Conservation (phyloP, 2,797 vertebrate species). For the Girardinus metallicus region DNA sequence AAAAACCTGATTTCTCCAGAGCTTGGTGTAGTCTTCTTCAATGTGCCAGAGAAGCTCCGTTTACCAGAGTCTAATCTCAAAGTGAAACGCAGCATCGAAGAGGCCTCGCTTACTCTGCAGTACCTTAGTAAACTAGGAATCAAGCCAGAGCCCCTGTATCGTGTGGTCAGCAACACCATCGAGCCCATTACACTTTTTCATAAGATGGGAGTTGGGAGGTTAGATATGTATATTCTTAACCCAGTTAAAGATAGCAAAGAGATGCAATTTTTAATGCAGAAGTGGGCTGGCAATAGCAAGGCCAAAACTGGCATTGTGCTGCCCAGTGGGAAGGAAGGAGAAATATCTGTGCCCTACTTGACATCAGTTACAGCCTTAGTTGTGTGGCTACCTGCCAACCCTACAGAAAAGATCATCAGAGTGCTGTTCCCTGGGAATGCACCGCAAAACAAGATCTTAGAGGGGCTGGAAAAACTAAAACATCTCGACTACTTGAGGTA, state of each 20-base stretch:
- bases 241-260: slow-evolving; percentile 98
- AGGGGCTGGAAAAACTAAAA: slow-evolving; percentile 95
- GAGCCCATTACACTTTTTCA: slow-evolving; percentile 98
- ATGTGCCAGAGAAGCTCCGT: slow-evolving; percentile 94
- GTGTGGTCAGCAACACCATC: slow-evolving; percentile 92
- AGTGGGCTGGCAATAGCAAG: slow-evolving; percentile 98
- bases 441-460: slow-evolving; percentile 97
- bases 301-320: slow-evolving; percentile 96
- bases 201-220: slow-evolving; percentile 96
- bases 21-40: slow-evolving; percentile 97
- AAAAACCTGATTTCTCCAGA: slow-evolving; percentile 98
- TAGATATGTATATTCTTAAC: slow-evolving; percentile 98
- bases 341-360: slow-evolving; percentile 98
- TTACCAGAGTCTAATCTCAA: slow-evolving; percentile 94
- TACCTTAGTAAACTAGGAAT: slow-evolving; percentile 92
- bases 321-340: slow-evolving; percentile 93
- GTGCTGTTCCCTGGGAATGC: slow-evolving; percentile 98
- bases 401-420: slow-evolving; percentile 94
- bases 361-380: slow-evolving; percentile 96
- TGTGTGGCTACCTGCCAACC: slow-evolving; percentile 96
- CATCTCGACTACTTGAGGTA: slow-evolving; percentile 96
- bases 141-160: slow-evolving; percentile 91
- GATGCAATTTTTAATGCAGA: slow-evolving; percentile 99
- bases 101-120: slow-evolving; percentile 94
- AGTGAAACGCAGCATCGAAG: slow-evolving; percentile 95